Percentiles rank a stretch among this genome's conserved stretches.
Conservation (phyloP, 37 sponge, comb jelly and placozoan genomes). For the Aplysina aerophoba region DNA sequence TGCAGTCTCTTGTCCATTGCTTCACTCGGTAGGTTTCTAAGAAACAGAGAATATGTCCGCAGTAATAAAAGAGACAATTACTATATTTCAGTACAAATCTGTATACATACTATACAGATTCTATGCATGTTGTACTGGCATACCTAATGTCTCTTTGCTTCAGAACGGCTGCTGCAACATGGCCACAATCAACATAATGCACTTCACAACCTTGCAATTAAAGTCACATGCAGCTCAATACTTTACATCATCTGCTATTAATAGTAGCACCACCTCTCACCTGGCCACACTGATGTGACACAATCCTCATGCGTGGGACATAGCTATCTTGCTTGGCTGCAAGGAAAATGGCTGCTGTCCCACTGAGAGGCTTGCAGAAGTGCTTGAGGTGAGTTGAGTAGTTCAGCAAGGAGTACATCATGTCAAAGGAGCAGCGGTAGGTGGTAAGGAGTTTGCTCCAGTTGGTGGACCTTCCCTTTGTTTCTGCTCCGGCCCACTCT, state of each 20-base stretch:
- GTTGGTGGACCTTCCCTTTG: neutral
- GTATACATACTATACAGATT: neutral
- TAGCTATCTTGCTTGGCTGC: conserved; percentile 74
- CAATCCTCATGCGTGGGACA: conserved; percentile 65
- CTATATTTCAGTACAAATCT: neutral
- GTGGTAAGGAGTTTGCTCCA: neutral
- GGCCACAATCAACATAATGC: conserved; percentile 74
- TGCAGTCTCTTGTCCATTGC: neutral
- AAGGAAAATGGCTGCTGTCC: conserved; percentile 45
- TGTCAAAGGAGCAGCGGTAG: conserved; percentile 20
- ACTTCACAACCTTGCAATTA: too few species aligned
- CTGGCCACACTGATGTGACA: conserved; percentile 71
- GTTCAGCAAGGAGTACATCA: conserved; percentile 60
- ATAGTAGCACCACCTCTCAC: conserved; percentile 35
- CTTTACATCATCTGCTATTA: too few species aligned
- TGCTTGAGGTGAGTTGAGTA: conserved; percentile 57
- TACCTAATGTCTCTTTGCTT: conserved; percentile 41
- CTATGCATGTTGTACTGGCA: neutral
- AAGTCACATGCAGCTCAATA: too few species aligned
- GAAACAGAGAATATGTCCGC: neutral
- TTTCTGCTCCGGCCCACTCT: neutral
- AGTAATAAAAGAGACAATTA: neutral
- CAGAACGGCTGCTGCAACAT: conserved; percentile 55
- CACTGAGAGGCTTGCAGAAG: conserved; percentile 57
- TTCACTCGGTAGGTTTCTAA: neutral